Evolutionary conservation across 2,888 invertebrate genomes (phyloP).

Genomic region (Rhagonycha lutea): DNA sequence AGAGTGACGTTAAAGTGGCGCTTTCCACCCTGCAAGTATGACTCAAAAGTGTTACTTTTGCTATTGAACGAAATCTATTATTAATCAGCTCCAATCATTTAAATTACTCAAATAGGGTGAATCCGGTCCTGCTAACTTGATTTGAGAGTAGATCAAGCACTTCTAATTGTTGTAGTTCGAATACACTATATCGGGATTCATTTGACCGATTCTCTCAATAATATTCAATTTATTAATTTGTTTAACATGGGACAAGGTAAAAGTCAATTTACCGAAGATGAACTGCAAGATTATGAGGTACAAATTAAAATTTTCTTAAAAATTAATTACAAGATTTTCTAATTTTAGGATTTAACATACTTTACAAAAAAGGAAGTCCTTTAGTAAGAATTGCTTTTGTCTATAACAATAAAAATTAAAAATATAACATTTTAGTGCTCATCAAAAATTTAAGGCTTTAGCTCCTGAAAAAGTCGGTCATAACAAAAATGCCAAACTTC

Average conservation of each 20-base stretch:
- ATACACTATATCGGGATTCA: not conserved
- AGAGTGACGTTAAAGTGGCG: no score
- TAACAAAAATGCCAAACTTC: constrained; percentile 83
- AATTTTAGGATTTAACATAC: constrained; percentile 83
- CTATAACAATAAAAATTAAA: not conserved
- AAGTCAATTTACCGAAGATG: constrained; percentile 86
- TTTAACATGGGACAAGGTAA: constrained; percentile 75
- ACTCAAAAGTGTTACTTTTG: no score
- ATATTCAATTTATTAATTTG: not conserved
- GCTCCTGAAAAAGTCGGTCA: constrained; percentile 90
- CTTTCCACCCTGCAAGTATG: no score
- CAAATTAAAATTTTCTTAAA: not conserved
- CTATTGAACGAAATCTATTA: no score
- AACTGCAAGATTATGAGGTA: constrained; percentile 90
- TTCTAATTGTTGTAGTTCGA: not conserved
- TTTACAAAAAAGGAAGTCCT: constrained; percentile 92
- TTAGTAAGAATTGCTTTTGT: constrained; percentile 66
- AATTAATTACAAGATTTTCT: constrained; percentile 13
- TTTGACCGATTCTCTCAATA: not conserved
- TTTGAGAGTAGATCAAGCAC: not conserved
- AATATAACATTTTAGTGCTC: constrained; percentile 68
- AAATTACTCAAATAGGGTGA: not conserved
- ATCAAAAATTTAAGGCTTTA: constrained; percentile 85
- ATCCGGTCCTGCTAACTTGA: not conserved
- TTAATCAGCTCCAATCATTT: no score